Base-by-base conservation (phyloP, 2,888 invertebrate genomes). In the Lapara coniferarum region DNA sequence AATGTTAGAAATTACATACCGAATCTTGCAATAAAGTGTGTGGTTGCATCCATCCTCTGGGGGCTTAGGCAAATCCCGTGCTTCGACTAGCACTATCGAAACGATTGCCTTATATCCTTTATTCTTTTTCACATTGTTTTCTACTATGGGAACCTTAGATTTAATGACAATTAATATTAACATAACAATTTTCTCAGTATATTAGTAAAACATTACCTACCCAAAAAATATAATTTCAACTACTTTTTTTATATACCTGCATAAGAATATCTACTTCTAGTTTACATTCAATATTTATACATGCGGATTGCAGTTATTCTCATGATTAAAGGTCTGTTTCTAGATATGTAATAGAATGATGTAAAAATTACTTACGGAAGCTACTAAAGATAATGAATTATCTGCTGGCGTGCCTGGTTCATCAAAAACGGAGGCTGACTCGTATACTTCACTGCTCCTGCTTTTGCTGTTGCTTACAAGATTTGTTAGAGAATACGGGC, bases 81-180 rank as follows among this genome's bases (percentile, higher is more conserved):
- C 92, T 76, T 88, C 88, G 1, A 92, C 87, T 2, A 92, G 76
- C 10, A 92, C 87, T n/a, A 92, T 77, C 25, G 79, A 87, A 0
- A 91, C 87, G 3, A 87, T 76, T 0, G 85, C 37, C 51, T 58
- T 66, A n/a, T 52, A 37, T 13, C 25, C 37, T 68, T 73, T 78
- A 37, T 72, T 71, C 59, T 58, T 76, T 68, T 56, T 74, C n/a
- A 70, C 66, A 10, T 57, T 52, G n/a, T 67, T 55, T 37, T 73
- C 75, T 2, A 67, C 19, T 63, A 44, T 76, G 12, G 72, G 66
- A 10, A 68, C 19, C 68, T 68, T 37, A 25, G 25, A 25, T 14
- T 25, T 16, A 10, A 66, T 49, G 13, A 57, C 1, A 2, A 16
- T 30, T 12, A n/a, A 8, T 10, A 55, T 19, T 55, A 7, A 55